A percentile compares a stretch with the other conserved stretches of the same genome.
Evolutionary conservation across 2,888 invertebrate species (phyloP).

Genomic region (Tenthredo distinguenda): DNA sequence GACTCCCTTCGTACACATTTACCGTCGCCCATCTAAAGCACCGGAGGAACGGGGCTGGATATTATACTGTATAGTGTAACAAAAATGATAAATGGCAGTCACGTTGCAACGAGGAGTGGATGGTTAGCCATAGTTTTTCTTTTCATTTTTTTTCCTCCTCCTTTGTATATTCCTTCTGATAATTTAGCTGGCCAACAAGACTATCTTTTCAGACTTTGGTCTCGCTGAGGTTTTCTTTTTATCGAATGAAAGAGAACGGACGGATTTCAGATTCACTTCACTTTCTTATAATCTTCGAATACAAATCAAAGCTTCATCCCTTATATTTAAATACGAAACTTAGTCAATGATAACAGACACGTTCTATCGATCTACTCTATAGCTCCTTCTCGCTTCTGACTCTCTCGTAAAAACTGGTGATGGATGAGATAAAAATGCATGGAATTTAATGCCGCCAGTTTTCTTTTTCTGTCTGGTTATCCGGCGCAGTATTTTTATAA

Average conservation of each 20-base stretch:
- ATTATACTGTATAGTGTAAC: slow-evolving; percentile 66
- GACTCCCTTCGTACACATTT: slow-evolving; percentile 61
- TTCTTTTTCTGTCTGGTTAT: neutral
- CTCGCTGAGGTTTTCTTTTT: neutral
- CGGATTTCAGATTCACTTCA: neutral
- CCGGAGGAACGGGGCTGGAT: slow-evolving; percentile 63
- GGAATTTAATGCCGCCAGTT: slow-evolving; percentile 7
- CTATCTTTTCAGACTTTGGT: neutral
- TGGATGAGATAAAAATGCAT: slow-evolving; percentile 38
- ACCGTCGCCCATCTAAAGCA: slow-evolving; percentile 56
- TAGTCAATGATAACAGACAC: neutral
- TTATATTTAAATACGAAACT: neutral
- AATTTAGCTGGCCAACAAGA: neutral
- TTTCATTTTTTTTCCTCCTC: neutral
- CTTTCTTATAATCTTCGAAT: neutral
- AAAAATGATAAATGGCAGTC: slow-evolving; percentile 46
- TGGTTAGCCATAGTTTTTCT: neutral
- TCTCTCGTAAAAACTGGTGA: slow-evolving; percentile 22
- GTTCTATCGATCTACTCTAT: slow-evolving; percentile 21
- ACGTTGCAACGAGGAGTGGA: slow-evolving; percentile 46
- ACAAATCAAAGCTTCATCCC: neutral
- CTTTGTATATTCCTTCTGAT: neutral
- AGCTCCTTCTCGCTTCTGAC: neutral
- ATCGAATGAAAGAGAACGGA: neutral
- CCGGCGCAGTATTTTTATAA: neutral